Evolutionary conservation across 2,888 invertebrate species (phyloP).

Genomic region (Candidula unifasciata): DNA sequence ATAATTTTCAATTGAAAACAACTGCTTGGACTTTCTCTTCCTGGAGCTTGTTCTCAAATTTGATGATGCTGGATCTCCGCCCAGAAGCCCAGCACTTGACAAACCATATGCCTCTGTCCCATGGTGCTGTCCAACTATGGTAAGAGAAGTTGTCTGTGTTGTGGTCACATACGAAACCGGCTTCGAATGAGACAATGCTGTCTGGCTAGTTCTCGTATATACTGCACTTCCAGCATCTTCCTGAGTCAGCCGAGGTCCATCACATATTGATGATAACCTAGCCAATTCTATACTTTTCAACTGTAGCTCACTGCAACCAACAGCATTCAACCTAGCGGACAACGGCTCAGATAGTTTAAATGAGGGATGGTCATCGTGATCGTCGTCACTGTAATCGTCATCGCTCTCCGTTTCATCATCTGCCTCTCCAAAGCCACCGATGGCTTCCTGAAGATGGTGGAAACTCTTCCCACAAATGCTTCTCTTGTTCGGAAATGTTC

Average conservation of each 20-base stretch:
- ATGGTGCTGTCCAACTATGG: constrained; percentile 17
- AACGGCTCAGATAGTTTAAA: constrained; percentile 28
- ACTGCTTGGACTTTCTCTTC: constrained; percentile 73
- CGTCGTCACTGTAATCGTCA: constrained; percentile 30
- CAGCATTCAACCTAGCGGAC: constrained; percentile 1
- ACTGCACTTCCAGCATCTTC: neutral
- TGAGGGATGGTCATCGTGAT: constrained; percentile 30
- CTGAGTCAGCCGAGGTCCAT: neutral
- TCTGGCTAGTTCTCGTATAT: neutral
- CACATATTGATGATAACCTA: neutral
- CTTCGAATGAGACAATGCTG: neutral
- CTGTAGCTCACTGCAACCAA: neutral
- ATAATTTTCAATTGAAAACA: constrained; percentile 75
- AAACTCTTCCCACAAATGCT: constrained; percentile 67
- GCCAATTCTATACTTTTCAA: neutral
- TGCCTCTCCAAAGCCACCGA: constrained; percentile 51
- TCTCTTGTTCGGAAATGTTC: constrained; percentile 62
- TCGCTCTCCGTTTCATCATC: constrained; percentile 49
- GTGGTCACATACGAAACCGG: neutral
- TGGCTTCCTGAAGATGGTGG: constrained; percentile 51
- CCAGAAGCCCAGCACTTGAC: neutral
- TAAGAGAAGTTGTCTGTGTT: neutral
- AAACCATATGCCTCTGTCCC: neutral
- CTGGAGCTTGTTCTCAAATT: constrained; percentile 69
- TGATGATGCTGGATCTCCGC: neutral